Conservation (phyloP, 2,113 vertebrate species). For the Laticauda laticaudata region DNA sequence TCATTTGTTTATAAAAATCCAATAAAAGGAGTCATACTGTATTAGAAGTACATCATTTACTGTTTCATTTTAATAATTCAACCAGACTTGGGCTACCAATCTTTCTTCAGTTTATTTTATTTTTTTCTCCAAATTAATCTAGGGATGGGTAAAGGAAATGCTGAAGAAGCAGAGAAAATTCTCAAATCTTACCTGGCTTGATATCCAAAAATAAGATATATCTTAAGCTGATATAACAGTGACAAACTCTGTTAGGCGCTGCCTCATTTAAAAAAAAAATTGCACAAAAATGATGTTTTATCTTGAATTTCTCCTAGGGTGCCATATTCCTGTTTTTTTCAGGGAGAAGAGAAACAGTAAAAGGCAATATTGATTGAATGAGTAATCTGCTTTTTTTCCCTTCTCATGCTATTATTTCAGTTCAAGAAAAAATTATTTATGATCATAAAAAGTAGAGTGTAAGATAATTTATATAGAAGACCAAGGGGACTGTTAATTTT, state of each 20-base stretch:
- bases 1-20: background rate
- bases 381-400: conserved; percentile 59
- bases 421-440: background rate
- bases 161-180: conserved; percentile 89
- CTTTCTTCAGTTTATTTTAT: conserved; percentile 26
- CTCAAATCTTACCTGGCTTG: conserved; percentile 87
- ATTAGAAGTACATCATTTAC: background rate
- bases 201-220: conserved; percentile 85
- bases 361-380: conserved; percentile 92
- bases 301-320: conserved; percentile 77
- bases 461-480: background rate
- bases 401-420: conserved; percentile 16
- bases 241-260: background rate
- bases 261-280: conserved; percentile 13
- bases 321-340: conserved; percentile 98
- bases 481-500: background rate
- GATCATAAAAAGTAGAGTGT: background rate
- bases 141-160: conserved; percentile 96
- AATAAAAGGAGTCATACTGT: background rate
- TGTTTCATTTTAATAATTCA: background rate
- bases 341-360: conserved; percentile 95
- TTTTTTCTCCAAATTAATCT: conserved; percentile 42
- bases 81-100: background rate
- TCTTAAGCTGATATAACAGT: conserved; percentile 17
- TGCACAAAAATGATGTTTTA: conserved; percentile 55